Evolutionary conservation across 2,888 invertebrate species (phyloP).

Genomic region (Amphipyra berbera): DNA sequence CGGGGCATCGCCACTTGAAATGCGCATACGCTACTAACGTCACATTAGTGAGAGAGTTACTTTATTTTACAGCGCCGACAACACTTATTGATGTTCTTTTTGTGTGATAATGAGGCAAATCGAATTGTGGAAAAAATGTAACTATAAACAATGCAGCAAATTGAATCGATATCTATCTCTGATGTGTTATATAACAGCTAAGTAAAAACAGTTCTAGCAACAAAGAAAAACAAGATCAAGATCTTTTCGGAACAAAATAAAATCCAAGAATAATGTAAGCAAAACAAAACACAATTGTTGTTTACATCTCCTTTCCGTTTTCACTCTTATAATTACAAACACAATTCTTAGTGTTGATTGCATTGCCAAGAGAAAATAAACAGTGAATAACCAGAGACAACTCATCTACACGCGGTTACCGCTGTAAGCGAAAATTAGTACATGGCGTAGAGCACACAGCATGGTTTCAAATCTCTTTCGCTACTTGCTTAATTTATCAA

Average conservation of each 20-base stretch:
- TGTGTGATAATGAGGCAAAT: slow-evolving; percentile 61
- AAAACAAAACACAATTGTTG: slow-evolving; percentile 28
- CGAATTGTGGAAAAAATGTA: slow-evolving; percentile 45
- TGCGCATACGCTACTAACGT: slow-evolving; percentile 72
- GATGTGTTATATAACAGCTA: slow-evolving; percentile 17
- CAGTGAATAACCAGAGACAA: slow-evolving; percentile 35
- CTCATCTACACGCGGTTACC: slow-evolving; percentile 27
- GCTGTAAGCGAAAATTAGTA: slow-evolving; percentile 16
- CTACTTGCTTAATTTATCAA: slow-evolving; percentile 28
- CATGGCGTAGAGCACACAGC: slow-evolving; percentile 1
- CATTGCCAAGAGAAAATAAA: slow-evolving; percentile 46
- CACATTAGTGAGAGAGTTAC: slow-evolving; percentile 64
- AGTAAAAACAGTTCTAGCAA: neutral
- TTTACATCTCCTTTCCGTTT: slow-evolving; percentile 35
- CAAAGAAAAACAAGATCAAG: slow-evolving; percentile 7
- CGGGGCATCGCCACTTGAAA: slow-evolving; percentile 65
- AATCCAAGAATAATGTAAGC: slow-evolving; percentile 18
- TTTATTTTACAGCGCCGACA: slow-evolving; percentile 61
- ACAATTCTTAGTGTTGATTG: slow-evolving; percentile 48
- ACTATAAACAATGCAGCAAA: slow-evolving; percentile 35
- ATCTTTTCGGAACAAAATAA: slow-evolving; percentile 17
- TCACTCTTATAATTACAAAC: slow-evolving; percentile 46
- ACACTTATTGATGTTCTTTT: slow-evolving; percentile 66
- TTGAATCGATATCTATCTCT: slow-evolving; percentile 32
- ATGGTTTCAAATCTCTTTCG: slow-evolving; percentile 7